Evolutionary conservation across 2,888 invertebrate genomes (phyloP).

Genomic region (Ceraclea dissimilis): DNA sequence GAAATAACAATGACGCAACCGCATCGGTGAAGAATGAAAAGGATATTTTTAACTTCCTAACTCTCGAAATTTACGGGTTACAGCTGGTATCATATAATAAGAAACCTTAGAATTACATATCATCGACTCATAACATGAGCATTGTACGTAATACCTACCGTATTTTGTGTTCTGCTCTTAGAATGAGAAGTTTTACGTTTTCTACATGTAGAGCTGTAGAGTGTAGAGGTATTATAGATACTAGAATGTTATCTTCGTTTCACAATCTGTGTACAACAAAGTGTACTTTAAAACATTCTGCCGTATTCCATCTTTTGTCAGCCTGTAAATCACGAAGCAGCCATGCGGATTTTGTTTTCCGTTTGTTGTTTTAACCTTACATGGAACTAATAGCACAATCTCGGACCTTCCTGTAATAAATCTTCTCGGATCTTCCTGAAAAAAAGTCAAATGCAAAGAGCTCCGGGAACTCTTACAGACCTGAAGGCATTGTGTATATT

Average conservation of each 20-base stretch:
- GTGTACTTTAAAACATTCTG: background rate
- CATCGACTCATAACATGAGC: too few relatives aligned
- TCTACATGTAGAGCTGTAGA: too few relatives aligned
- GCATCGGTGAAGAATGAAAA: too few relatives aligned
- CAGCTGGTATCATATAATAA: too few relatives aligned
- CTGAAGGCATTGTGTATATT: slow-evolving; percentile 3
- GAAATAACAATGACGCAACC: too few relatives aligned
- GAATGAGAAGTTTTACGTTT: too few relatives aligned
- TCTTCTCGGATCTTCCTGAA: slow-evolving; percentile 10
- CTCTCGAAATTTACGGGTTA: too few relatives aligned
- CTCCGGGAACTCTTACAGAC: background rate
- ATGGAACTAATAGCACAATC: slow-evolving; percentile 23
- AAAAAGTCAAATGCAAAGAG: slow-evolving; percentile 7
- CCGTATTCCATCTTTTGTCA: background rate
- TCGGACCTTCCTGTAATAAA: slow-evolving; percentile 24
- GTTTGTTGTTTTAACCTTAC: slow-evolving; percentile 10
- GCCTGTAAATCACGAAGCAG: slow-evolving; percentile 4
- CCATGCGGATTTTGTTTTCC: slow-evolving; percentile 2
- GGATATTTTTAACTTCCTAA: too few relatives aligned
- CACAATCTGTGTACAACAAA: background rate
- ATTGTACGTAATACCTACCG: too few relatives aligned
- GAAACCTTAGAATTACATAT: too few relatives aligned
- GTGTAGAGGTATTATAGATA: too few relatives aligned
- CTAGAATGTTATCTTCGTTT: background rate
- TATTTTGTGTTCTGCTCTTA: too few relatives aligned